Base-by-base conservation (phyloP, 2,113 vertebrate species). In the Solea solea region DNA sequence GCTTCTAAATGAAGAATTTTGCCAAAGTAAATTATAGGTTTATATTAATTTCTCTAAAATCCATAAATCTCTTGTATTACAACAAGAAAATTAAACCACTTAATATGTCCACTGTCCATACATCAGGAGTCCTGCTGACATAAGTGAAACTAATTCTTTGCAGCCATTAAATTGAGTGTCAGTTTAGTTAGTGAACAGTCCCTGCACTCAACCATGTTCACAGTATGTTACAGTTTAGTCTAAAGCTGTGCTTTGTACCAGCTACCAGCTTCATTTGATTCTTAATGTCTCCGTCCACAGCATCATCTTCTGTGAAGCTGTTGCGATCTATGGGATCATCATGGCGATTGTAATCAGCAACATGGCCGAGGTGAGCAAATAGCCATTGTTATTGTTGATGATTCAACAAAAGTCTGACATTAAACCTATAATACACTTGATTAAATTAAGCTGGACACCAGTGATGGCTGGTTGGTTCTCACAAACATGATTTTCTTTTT, bases 281-380 rank as follows among this genome's bases (percentile, higher is more conserved):
- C 52, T 60, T 21, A 5, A 11, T 69, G 45, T 71, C 62, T 51
- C 25, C 13, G 53, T 78, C 9, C 78, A 21, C 21, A 99, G 98
- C 83, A 99, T 99, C 85, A 99, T 99, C 87, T 99, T 99, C 93
- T 99, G 98, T 67, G 98, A 99, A 93, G 98, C 98, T 61, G 98
- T 99, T 69, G 98, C 98, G 41, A 99, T 99, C 88, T 99, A 99
- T 0, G 98, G 98, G 57, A 99, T 99, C 90, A 99, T 99, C 91
- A 99, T 99, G 98, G 98, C 98, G 7, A 99, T 99, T 72, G 97
- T 99, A 72, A 98, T 99, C 88, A 99, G 96, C 92, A 98, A 97
- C 90, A 95, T 99, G 96, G 96, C 95, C 7, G 97, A 99, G 97
- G 98, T 99, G 93, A 89, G 90, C 10, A 8, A 21, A 59, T 2